Evolutionary conservation across 2,888 invertebrate species (phyloP).

Genomic region (Trissonchulus sp.): DNA sequence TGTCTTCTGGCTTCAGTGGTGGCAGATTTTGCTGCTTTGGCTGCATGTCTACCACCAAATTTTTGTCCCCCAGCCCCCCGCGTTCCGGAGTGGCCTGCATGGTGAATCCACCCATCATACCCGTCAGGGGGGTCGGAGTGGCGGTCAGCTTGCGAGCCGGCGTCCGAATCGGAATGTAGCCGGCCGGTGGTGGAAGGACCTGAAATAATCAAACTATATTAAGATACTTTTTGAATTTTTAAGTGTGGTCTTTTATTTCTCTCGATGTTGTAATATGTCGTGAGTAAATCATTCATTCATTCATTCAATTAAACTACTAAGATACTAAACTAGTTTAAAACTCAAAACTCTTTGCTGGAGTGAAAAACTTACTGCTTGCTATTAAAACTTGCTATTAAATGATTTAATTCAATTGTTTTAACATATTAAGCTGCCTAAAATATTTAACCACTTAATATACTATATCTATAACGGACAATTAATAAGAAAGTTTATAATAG

Average conservation of each 20-base stretch:
- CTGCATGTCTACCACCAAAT: slow-evolving; percentile 68
- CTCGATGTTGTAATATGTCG: too few relatives aligned
- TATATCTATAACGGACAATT: too few relatives aligned
- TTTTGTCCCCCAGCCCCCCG: slow-evolving; percentile 34
- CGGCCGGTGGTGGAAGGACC: slow-evolving; percentile 78
- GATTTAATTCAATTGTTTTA: too few relatives aligned
- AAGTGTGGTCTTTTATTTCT: too few relatives aligned
- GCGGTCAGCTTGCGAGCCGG: slow-evolving; percentile 95
- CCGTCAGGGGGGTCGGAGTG: slow-evolving; percentile 84
- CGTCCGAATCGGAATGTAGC: slow-evolving; percentile 90
- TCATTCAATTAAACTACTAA: background rate
- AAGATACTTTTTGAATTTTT: background rate
- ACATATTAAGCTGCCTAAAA: too few relatives aligned
- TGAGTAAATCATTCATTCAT: too few relatives aligned
- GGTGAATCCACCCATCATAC: slow-evolving; percentile 80
- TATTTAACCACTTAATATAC: too few relatives aligned
- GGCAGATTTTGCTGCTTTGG: slow-evolving; percentile 91
- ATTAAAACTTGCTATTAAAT: too few relatives aligned
- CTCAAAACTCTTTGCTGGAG: too few relatives aligned
- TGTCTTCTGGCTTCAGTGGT: slow-evolving; percentile 98
- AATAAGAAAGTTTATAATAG: too few relatives aligned
- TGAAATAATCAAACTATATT: slow-evolving; percentile 33
- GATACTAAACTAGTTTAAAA: background rate
- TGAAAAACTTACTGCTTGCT: too few relatives aligned
- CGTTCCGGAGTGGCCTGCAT: slow-evolving; percentile 63